phyloP scores from a whole-genome alignment of 2,888 invertebrate species.

The Seladonia tumulorum region DNA sequence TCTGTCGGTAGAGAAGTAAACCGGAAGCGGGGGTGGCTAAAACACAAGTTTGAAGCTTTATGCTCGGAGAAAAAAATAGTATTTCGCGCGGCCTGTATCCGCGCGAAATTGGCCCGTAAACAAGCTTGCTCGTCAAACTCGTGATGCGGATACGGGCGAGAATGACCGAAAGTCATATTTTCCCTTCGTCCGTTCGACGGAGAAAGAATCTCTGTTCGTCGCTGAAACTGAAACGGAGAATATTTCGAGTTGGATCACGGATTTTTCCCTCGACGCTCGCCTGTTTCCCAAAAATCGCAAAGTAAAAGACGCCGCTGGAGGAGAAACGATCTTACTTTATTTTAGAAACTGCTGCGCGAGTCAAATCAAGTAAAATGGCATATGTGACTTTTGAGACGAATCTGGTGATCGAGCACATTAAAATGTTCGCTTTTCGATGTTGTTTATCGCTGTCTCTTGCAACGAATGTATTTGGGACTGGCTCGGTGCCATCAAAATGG shows the following conservation, averaged over 20 bases:
- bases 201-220: conserved; percentile 46
- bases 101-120: conserved; percentile 70
- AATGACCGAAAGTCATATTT: conserved; percentile 68
- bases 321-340: neutral
- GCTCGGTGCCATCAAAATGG: too few species aligned
- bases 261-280: conserved; percentile 1
- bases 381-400: neutral
- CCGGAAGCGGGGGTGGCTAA: conserved; percentile 42
- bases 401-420: too few species aligned
- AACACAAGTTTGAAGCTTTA: conserved; percentile 64
- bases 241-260: conserved; percentile 14
- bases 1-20: conserved; percentile 22
- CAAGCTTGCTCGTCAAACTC: conserved; percentile 71
- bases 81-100: conserved; percentile 67
- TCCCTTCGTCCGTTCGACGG: conserved; percentile 50
- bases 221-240: conserved; percentile 8
- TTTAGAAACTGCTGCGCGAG: neutral
- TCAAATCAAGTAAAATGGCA: neutral
- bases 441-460: too few species aligned
- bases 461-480: too few species aligned
- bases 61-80: conserved; percentile 57
- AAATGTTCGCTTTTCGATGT: too few species aligned
- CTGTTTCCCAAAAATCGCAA: neutral
- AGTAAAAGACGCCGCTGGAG: neutral
- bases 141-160: conserved; percentile 64